Conservation (phyloP, 2,888 invertebrate genomes). For the Noctua janthe region DNA sequence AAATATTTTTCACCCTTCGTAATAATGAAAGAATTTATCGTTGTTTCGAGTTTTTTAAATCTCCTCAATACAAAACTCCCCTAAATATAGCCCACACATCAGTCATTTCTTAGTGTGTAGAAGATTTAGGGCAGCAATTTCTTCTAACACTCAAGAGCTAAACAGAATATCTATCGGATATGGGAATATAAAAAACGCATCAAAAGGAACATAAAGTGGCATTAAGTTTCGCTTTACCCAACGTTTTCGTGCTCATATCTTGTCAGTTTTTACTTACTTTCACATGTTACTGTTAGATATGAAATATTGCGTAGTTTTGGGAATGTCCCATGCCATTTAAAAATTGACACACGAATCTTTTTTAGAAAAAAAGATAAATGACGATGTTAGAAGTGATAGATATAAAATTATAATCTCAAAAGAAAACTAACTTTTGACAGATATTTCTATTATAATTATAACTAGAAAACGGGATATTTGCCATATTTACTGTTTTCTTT, state of each 20-base stretch:
- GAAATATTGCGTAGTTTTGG: not conserved
- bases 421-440: too few relatives aligned
- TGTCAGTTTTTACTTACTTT: constrained; percentile 39
- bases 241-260: constrained; percentile 46
- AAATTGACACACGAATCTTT: too few relatives aligned
- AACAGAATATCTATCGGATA: constrained; percentile 9
- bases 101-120: not conserved
- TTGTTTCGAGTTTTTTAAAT: not conserved
- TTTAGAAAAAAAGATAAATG: too few relatives aligned
- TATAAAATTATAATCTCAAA: too few relatives aligned
- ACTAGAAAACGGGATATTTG: too few relatives aligned
- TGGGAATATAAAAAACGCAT: constrained; percentile 53
- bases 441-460: too few relatives aligned
- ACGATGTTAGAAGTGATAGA: not conserved
- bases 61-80: not conserved
- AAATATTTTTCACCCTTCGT: not conserved
- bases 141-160: not conserved
- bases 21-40: not conserved
- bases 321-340: not conserved
- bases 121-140: constrained; percentile 29
- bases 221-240: constrained; percentile 36
- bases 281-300: constrained; percentile 12
- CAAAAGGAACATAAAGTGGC: constrained; percentile 48
- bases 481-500: too few relatives aligned
- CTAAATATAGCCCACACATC: not conserved